phyloP scores from a whole-genome alignment of 2,888 invertebrate genomes.

The Octonoba sinensis region DNA sequence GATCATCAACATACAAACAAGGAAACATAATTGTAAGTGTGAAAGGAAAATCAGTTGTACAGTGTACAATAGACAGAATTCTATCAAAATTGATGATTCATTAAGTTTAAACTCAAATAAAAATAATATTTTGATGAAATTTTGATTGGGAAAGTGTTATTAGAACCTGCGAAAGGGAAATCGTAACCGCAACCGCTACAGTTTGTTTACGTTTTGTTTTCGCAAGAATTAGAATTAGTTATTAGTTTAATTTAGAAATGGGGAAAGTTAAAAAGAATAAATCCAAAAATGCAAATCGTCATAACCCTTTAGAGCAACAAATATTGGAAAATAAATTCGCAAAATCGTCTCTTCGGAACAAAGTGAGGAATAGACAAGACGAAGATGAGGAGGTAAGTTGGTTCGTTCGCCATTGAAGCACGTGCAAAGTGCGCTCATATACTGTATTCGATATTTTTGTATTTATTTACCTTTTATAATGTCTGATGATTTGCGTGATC shows the following conservation, averaged over 20 bases:
- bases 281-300: slow-evolving; percentile 74
- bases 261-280: slow-evolving; percentile 83
- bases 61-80: too few relatives aligned
- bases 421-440: slow-evolving; percentile 10
- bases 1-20: too few relatives aligned
- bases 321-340: slow-evolving; percentile 79
- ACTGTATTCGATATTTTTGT: neutral
- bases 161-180: too few relatives aligned
- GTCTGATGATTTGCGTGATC: slow-evolving; percentile 2
- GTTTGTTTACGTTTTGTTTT: neutral
- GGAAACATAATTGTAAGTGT: too few relatives aligned
- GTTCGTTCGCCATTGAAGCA: slow-evolving; percentile 60
- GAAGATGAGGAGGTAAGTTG: slow-evolving; percentile 80
- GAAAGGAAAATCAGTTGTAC: too few relatives aligned
- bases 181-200: neutral
- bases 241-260: slow-evolving; percentile 73
- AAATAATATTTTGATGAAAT: too few relatives aligned
- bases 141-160: too few relatives aligned
- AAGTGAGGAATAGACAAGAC: slow-evolving; percentile 78
- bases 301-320: slow-evolving; percentile 81
- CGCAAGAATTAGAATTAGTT: neutral
- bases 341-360: slow-evolving; percentile 78
- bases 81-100: too few relatives aligned
- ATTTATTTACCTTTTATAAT: neutral
- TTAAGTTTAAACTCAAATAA: too few relatives aligned